Evolutionary conservation across 2,797 vertebrate species (phyloP).

Genomic region (Poecilia picta): DNA sequence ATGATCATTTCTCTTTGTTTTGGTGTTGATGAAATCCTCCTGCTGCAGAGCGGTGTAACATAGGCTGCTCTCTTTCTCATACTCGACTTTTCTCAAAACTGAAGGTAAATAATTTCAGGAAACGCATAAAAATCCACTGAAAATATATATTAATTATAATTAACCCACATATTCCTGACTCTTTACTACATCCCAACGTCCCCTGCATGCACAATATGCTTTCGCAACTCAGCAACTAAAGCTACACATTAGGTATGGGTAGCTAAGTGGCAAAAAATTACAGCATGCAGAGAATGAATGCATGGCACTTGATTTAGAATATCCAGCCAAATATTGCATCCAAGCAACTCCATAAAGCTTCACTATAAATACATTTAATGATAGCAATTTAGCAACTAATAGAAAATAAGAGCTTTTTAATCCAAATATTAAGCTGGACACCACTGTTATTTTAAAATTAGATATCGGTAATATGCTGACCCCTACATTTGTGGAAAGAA

Average conservation of each 20-base stretch:
- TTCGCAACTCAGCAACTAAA: background rate
- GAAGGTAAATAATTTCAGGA: background rate
- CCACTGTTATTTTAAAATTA: background rate
- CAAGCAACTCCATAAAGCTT: background rate
- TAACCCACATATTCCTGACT: background rate
- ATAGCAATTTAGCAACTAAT: background rate
- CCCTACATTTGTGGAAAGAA: background rate
- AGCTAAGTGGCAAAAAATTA: background rate
- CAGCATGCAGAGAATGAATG: background rate
- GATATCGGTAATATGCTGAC: background rate
- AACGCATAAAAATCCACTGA: background rate
- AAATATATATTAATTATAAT: background rate
- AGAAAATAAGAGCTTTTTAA: background rate
- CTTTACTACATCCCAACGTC: background rate
- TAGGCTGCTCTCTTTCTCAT: background rate
- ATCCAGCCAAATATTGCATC: background rate
- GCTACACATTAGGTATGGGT: background rate
- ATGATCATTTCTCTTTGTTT: background rate
- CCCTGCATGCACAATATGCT: background rate
- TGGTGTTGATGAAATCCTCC: background rate
- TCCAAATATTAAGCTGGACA: background rate
- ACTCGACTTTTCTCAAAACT: background rate
- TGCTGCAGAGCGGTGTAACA: background rate
- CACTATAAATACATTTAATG: background rate
- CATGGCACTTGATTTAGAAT: background rate